Base-by-base conservation (phyloP, 2,113 vertebrate species). In the Probosciger aterrimus region DNA sequence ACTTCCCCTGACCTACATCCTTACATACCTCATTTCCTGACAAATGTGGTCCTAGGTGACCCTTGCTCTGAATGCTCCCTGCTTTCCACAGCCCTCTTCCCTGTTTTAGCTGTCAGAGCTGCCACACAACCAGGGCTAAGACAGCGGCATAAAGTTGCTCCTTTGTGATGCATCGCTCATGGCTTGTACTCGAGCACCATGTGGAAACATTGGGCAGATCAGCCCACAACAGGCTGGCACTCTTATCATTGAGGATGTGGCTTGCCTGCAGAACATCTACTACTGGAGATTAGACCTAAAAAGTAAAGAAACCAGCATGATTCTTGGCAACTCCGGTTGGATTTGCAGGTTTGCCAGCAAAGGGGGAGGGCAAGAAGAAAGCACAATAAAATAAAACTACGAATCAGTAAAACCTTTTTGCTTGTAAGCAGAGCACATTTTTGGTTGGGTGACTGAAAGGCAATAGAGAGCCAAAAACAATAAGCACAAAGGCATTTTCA, bases 161-260 rank as follows among this genome's bases (percentile, higher is more conserved):
- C 64, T 41, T 28, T 7, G 9, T 19, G 3, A 15, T 6, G 11
- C 30, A 4, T 3, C 18, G 43, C n/a, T 52, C 33, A 27, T 1
- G 1, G 49, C 30, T 79, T 13, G 33, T 59, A 37, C 39, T 53
- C 18, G 18, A 52, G 53, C 59, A 25, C 11, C 24, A 41, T 1
- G 2, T 0, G 3, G 59, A 33, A 9, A 33, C 6, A 10, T 39
- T 0, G 0, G 27, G 24, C 62, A 79, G 55, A 69, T 28, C 43
- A 76, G 47, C 57, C 70, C 33, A 37, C 5, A 4, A 28, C 24
- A 28, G 53, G 31, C 33, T 62, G 23, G 57, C 39, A 67, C 49
- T 31, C 23, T 13, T 25, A 31, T 31, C 33, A 28, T 18, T 10
- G 17, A 55, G 57, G 49, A n/a, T 14, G n/a, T 10, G 11, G 27